Base-by-base conservation (phyloP, 2,888 invertebrate species). In the Parapristionchus giblindavisi region DNA sequence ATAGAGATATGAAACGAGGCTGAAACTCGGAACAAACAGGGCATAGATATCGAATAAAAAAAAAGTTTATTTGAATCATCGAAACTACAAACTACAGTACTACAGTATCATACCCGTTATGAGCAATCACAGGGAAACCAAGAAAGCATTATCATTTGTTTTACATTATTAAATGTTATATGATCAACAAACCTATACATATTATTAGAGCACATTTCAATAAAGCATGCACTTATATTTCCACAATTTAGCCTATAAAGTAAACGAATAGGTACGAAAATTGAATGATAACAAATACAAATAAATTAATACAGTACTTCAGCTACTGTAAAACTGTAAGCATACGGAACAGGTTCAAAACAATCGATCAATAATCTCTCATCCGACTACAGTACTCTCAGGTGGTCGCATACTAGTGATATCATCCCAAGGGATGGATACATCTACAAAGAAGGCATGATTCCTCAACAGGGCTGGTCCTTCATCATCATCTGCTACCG, bases 381-480 rank as follows among this genome's bases (percentile, higher is more conserved):
- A n/a, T n/a, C n/a, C n/a, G 24, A 17, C 58, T 58, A 58, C 58
- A 58, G 58, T 58, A 58, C 29, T 58, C 58, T 58, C 29, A 61
- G 61, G 61, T n/a, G 61, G 61, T 2, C n/a, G 40, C 43, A 65
- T 43, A 21, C 36, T 36, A 27, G 34, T 29, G 29, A 65, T 43
- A 34, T 65, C 65, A 11, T 40, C 29, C 65, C 65, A 65, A 5
- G 65, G 65, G 27, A 65, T 34, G n/a, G 29, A 48, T n/a, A 48
- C 29, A 48, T 21, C 29, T 17, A 17, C 6, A 32, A 65, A 65
- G 48, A 65, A 65, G 48, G 65, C 29, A 43, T 65, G 65, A 2
- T 43, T 32, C 1, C 65, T 40, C 21, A 65, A 29, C 48, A 11
- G 48, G 11, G 11, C 48, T 14, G 21, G 14, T 48, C 48, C 48